phyloP scores from a whole-genome alignment of 2,113 vertebrate species.

The Barnardius zonarius region DNA sequence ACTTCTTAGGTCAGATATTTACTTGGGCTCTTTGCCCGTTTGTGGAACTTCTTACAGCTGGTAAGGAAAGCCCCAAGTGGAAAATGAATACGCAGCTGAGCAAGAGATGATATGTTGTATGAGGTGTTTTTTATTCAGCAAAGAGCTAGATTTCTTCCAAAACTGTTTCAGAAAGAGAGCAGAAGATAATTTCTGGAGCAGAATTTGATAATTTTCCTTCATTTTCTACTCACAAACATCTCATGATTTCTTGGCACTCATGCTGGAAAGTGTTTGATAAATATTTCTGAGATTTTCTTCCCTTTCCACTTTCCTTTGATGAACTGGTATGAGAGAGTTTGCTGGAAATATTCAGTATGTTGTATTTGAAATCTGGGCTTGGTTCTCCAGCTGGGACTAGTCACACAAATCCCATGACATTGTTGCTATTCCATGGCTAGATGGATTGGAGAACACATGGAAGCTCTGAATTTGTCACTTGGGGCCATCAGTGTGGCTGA shows the following conservation, averaged over 20 bases:
- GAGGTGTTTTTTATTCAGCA: background rate
- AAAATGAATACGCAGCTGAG: background rate
- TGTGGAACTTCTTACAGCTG: background rate
- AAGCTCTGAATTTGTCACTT: background rate
- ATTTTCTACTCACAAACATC: background rate
- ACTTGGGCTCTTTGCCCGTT: background rate
- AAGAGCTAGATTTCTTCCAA: background rate
- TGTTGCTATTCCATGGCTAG: background rate
- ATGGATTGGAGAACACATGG: background rate
- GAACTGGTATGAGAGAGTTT: background rate
- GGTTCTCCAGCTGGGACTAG: background rate
- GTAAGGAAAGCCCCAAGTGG: background rate
- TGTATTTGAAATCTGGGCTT: background rate
- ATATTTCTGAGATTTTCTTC: background rate
- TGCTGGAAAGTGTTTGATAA: background rate
- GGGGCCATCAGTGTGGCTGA: accelerated
- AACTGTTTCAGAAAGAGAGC: background rate
- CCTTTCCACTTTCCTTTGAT: background rate
- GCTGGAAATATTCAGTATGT: background rate
- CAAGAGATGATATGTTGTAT: background rate
- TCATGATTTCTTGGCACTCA: background rate
- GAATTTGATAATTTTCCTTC: background rate
- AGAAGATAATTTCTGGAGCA: background rate
- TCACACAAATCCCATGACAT: background rate
- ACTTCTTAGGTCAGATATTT: background rate